Percentiles rank a stretch among this genome's conserved stretches.
These are phyloP conservation scores for Lagria hirta DNA, from an alignment of 2,888 invertebrate species.

Conservation along the genomic window DNA sequence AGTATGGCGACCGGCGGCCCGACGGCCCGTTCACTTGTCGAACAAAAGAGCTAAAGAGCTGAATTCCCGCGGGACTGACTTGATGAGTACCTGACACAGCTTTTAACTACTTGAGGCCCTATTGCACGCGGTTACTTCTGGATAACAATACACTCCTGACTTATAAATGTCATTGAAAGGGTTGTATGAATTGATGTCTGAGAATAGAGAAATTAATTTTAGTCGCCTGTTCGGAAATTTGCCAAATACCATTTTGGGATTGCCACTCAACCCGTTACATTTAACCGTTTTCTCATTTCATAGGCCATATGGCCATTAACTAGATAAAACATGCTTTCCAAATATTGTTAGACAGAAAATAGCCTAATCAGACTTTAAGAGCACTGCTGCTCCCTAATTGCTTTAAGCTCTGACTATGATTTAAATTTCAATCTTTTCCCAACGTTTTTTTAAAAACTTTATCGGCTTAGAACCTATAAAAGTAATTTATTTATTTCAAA, in stretches of 20 bases:
- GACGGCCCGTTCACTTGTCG: constrained; percentile 32
- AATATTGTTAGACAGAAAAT: constrained; percentile 42
- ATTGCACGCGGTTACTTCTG: constrained; percentile 51
- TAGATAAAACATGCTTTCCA: constrained; percentile 40
- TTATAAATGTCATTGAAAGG: constrained; percentile 55
- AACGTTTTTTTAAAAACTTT: too few relatives aligned
- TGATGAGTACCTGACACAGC: constrained; percentile 52
- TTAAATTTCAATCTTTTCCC: too few relatives aligned
- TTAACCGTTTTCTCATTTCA: constrained; percentile 39
- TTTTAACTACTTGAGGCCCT: constrained; percentile 52
- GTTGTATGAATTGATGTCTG: constrained; percentile 53
- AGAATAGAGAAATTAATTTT: constrained; percentile 54
- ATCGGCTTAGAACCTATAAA: too few relatives aligned
- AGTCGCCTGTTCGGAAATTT: constrained; percentile 52
- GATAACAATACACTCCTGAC: constrained; percentile 55
- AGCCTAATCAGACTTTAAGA: constrained; percentile 3
- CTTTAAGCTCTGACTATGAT: too few relatives aligned
- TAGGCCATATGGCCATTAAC: constrained; percentile 39
- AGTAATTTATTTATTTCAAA: too few relatives aligned
- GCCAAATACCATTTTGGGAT: constrained; percentile 50
- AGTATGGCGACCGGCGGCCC: constrained; percentile 6
- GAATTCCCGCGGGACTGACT: constrained; percentile 48
- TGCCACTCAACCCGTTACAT: constrained; percentile 35
- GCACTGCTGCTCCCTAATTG: too few relatives aligned
- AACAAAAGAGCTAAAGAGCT: constrained; percentile 47